Evolutionary conservation across 2,113 vertebrate species (phyloP), one percentile per base, ranked within the genome.

Genomic region (Chauna torquata): DNA sequence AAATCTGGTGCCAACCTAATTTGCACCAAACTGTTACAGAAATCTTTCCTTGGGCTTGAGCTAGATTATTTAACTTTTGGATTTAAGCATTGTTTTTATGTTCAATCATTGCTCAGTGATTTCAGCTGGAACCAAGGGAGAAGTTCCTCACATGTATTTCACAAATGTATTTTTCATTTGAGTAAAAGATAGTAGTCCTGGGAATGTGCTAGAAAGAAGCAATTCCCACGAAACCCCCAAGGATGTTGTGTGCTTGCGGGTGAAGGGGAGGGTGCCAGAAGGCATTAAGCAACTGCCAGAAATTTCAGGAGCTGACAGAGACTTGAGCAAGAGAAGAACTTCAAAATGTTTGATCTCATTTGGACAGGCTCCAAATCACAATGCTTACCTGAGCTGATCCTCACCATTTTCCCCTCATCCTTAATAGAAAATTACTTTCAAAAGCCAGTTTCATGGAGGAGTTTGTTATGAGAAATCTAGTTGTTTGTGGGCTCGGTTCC

Each of bases 51-150:
- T 65, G 47, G 47, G 49, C 49, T 82, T 97, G 66, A 79, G 81
- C 57, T 92, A 71, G 61, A 65, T 85, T 94, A 42, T 96, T 96
- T 86, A 88, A 88, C 82, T 92, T 94, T 82, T 57, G 66, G 66
- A 72, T 87, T 85, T 80, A 69, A 54, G 58, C 44, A 27, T n/a
- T 80, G 32, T 36, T 25, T 92, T 94, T 79, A 20, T 80, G 66
- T 92, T 94, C 61, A 90, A 11, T 88, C 47, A 72, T 88, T 88
- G 81, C 12, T 94, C 55, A 89, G 0, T 77, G 49, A 59, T 87
- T 77, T 89, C 91, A 94, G 65, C 52, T 79, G 86, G 77, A 92
- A 64, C 74, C 70, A 61, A 85, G 49, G 40, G 62, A 94, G 74
- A 91, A 70, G 57, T 87, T 94, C 16, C 71, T 81, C 83, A 38